Percentiles rank a stretch among this genome's conserved stretches.
Conservation (phyloP, 2,888 invertebrate species). For the Chromoteleia sp. region DNA sequence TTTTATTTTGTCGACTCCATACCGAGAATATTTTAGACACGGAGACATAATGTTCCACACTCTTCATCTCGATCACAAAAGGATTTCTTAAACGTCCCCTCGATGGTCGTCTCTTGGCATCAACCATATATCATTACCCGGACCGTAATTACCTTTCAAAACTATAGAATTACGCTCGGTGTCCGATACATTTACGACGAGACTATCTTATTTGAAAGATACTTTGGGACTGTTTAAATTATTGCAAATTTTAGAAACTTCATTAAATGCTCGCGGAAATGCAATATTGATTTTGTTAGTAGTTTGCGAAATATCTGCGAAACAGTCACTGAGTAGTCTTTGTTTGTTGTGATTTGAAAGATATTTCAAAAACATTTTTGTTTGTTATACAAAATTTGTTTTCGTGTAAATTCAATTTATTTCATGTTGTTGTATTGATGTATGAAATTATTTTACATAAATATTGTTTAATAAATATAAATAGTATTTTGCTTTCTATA, state of each 20-base stretch:
- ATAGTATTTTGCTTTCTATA: too few species aligned
- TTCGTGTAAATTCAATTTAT: too few species aligned
- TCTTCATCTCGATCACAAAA: conserved; percentile 52
- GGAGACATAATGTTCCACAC: conserved; percentile 57
- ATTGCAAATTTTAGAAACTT: neutral
- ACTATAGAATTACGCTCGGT: conserved; percentile 27
- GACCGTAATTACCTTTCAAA: conserved; percentile 51
- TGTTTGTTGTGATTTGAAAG: too few species aligned
- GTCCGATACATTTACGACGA: conserved; percentile 27
- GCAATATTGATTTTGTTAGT: too few species aligned
- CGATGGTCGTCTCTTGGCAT: conserved; percentile 54
- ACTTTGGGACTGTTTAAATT: neutral
- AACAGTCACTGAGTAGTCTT: too few species aligned
- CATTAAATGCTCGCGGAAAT: too few species aligned
- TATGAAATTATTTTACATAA: too few species aligned
- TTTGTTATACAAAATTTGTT: too few species aligned
- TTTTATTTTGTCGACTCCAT: conserved; percentile 17
- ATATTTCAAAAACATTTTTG: too few species aligned
- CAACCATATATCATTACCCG: conserved; percentile 58
- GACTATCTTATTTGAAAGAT: neutral
- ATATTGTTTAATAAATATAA: too few species aligned
- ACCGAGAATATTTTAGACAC: conserved; percentile 59
- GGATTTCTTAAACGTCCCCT: conserved; percentile 62
- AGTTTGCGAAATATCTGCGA: too few species aligned
- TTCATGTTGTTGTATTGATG: too few species aligned